These are phyloP conservation scores for Schmidtea mediterranea DNA, from an alignment of 1,140 invertebrate species.

Conservation along the genomic window DNA sequence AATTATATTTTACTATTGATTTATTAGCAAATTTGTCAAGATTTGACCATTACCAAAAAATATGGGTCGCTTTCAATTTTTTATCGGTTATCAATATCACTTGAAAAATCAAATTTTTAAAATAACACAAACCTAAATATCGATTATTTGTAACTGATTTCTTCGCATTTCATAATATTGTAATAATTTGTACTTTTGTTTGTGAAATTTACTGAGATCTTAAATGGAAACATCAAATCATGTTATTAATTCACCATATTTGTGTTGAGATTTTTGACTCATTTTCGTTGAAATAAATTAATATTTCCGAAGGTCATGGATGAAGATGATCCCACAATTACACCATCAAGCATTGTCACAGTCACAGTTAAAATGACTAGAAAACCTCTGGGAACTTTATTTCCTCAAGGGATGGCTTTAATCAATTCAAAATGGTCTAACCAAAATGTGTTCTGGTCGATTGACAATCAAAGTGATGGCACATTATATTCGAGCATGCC, in stretches of 20 bases:
- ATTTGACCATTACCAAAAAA: too few species aligned
- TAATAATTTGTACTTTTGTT: not conserved
- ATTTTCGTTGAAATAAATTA: slow-evolving; percentile 1
- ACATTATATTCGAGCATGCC: not conserved
- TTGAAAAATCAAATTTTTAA: too few species aligned
- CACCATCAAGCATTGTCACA: slow-evolving; percentile 82
- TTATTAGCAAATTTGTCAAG: too few species aligned
- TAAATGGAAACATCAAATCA: too few species aligned
- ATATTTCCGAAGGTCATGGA: slow-evolving; percentile 60
- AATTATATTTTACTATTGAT: too few species aligned
- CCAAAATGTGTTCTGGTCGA: slow-evolving; percentile 1
- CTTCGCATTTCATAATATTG: not conserved
- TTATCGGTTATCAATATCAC: too few species aligned
- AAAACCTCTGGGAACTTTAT: slow-evolving; percentile 47
- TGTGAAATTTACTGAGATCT: too few species aligned
- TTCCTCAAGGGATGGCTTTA: slow-evolving; percentile 20
- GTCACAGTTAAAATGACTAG: slow-evolving; percentile 60
- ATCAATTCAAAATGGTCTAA: slow-evolving; percentile 11
- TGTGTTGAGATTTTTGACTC: too few species aligned
- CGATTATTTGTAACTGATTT: too few species aligned
- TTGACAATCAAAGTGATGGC: not conserved
- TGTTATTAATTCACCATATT: too few species aligned
- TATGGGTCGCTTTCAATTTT: too few species aligned
- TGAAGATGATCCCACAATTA: slow-evolving; percentile 74
- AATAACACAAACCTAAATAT: too few species aligned